Conservation (phyloP, 2,113 vertebrate species). For the Oceanodroma tethys region DNA sequence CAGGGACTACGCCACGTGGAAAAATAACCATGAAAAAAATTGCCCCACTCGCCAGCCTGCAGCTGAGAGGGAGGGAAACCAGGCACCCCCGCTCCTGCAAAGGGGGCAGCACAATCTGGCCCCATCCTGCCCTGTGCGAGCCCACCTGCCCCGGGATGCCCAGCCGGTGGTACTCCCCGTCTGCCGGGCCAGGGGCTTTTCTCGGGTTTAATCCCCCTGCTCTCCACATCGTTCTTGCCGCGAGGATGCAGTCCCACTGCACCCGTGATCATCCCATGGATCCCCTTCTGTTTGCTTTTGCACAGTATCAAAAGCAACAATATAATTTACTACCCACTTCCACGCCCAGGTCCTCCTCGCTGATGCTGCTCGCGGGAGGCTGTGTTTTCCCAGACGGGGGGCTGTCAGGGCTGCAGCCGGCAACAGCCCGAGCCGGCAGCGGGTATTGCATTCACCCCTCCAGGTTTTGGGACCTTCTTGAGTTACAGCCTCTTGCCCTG, state of each 20-base stretch:
- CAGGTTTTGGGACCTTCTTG: not conserved
- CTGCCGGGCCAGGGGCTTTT: not conserved
- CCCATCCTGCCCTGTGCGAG: not conserved
- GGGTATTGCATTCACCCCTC: not conserved
- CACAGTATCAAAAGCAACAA: not conserved
- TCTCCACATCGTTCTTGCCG: not conserved
- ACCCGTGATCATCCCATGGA: too few relatives aligned
- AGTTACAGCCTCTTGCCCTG: not conserved
- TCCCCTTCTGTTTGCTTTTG: not conserved
- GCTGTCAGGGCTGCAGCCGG: not conserved
- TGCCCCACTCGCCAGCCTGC: not conserved
- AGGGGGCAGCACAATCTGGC: not conserved
- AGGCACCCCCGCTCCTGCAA: not conserved
- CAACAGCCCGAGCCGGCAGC: not conserved
- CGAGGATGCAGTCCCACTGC: not conserved
- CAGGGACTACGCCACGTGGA: not conserved
- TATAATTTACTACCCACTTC: not conserved
- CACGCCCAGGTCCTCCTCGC: not conserved
- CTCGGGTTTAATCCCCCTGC: not conserved
- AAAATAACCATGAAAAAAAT: not conserved
- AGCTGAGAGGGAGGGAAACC: not conserved
- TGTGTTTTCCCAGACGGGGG: not conserved
- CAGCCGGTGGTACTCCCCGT: rapidly evolving
- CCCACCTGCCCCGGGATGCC: not conserved
- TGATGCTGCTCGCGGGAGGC: not conserved